Evolutionary conservation across 2,888 invertebrate species (phyloP), one percentile per base, ranked within the genome.

Genomic region (Chymomyza fuscimana): DNA sequence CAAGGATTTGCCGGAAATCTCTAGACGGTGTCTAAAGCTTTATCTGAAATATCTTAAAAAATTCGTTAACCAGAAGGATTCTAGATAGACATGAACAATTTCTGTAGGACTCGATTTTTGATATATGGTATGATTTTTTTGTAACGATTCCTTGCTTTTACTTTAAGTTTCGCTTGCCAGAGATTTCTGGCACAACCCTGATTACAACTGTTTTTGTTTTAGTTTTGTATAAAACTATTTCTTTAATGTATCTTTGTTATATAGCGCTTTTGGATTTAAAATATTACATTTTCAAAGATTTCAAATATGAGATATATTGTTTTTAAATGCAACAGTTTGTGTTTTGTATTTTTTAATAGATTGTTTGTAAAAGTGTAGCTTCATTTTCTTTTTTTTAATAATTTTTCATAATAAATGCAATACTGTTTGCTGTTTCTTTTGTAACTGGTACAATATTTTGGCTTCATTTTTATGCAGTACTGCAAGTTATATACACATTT

Each of bases 291-390:
- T 74, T 81, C 69, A 66, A 73, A 63, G 56, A 76, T 74, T 56
- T 61, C 69, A 64, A 63, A 79, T 74, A 71, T 58, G 67, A 32
- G 32, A 32, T 32, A 32, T 32, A 32, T 32, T 75, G 68, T 78
- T 78, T 67, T 70, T 86, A 80, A 86, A 81, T 83, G 78, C 84
- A 83, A 81, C 75, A 73, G 71, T 67, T 74, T 25, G 25, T 50
- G 56, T 32, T 9, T 32, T 68, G 4, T 2, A 50, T n/a, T 76
- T 72, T 76, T 69, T 32, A 60, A 60, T 25, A 25, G 22, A 25
- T 59, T 70, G 63, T 61, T 67, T 12, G 32, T 46, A 12, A 46
- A 46, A 46, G 40, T 46, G 12, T 46, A 46, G 40, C 56, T 59
- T 51, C 71, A 70, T 67, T 73, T 68, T 72, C 61, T 9, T 7